A percentile compares a stretch with the other conserved stretches of the same genome.
These are phyloP conservation scores for Pica pica DNA, from an alignment of 2,113 vertebrate genomes.

Conservation along the genomic window DNA sequence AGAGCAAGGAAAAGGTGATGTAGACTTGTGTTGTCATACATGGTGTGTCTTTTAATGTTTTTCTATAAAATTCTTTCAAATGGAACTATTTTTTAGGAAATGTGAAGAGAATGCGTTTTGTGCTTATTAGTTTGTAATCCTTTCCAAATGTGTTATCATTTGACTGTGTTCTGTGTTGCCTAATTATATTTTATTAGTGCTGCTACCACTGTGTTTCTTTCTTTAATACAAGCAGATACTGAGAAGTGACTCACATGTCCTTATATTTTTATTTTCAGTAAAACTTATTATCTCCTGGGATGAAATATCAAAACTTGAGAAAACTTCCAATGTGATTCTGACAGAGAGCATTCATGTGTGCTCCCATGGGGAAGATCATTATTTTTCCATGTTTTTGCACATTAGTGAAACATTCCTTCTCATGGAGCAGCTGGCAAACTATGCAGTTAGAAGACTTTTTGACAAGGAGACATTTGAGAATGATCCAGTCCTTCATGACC, in stretches of 20 bases:
- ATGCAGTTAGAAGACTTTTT: constrained; percentile 90
- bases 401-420: constrained; percentile 93
- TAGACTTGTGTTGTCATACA: neutral
- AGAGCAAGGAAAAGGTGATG: neutral
- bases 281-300: constrained; percentile 95
- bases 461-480: constrained; percentile 92
- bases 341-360: constrained; percentile 92
- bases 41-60: neutral
- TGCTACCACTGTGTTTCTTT: neutral
- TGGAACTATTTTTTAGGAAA: neutral
- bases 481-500: constrained; percentile 85
- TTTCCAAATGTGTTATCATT: neutral
- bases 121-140: neutral
- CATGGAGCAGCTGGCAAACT: constrained; percentile 94
- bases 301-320: constrained; percentile 90
- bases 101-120: neutral
- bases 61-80: neutral
- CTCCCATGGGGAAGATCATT: constrained; percentile 86
- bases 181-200: neutral
- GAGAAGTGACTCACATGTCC: constrained; percentile 8
- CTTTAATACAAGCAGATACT: neutral
- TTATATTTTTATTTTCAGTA: constrained; percentile 76
- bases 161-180: neutral
- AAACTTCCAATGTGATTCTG: constrained; percentile 89
- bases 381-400: constrained; percentile 97